These are phyloP conservation scores for Uria aalge DNA, from an alignment of 2,113 vertebrate species.

Conservation along the genomic window DNA sequence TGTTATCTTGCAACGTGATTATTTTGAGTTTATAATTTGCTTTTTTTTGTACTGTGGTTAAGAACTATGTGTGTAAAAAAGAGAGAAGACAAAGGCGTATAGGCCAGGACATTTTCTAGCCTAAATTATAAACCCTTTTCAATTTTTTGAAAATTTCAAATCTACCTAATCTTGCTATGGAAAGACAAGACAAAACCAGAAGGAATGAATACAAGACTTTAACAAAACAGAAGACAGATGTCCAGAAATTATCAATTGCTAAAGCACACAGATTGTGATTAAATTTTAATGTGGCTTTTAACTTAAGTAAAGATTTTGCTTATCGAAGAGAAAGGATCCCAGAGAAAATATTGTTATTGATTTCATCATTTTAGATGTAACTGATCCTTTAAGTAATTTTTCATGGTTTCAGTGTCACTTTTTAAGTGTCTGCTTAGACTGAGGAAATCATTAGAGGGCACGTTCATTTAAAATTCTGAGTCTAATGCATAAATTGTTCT, in stretches of 20 bases:
- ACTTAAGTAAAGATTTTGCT: constrained; percentile 85
- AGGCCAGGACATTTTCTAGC: background rate
- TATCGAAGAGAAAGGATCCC: constrained; percentile 84
- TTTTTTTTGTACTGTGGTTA: background rate
- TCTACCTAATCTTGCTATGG: constrained; percentile 78
- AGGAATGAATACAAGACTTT: constrained; percentile 85
- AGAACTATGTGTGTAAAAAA: background rate
- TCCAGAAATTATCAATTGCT: constrained; percentile 90
- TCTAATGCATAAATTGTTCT: constrained; percentile 84
- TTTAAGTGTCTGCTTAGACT: constrained; percentile 79
- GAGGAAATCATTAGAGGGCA: constrained; percentile 72
- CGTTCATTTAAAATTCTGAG: constrained; percentile 84
- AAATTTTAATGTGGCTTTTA: constrained; percentile 97
- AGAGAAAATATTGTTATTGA: constrained; percentile 99
- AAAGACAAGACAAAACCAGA: constrained; percentile 85
- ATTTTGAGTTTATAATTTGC: background rate
- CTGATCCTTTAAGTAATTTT: constrained; percentile 92
- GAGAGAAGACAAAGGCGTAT: background rate
- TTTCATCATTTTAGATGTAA: constrained; percentile 94
- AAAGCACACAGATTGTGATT: constrained; percentile 91
- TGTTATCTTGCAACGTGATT: background rate
- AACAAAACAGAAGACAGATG: constrained; percentile 90
- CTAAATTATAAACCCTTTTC: background rate
- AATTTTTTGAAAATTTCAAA: background rate
- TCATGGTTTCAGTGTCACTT: constrained; percentile 81